These are phyloP conservation scores for Apocrypta bakeri DNA, from an alignment of 1,140 invertebrate genomes.

Conservation along the genomic window DNA sequence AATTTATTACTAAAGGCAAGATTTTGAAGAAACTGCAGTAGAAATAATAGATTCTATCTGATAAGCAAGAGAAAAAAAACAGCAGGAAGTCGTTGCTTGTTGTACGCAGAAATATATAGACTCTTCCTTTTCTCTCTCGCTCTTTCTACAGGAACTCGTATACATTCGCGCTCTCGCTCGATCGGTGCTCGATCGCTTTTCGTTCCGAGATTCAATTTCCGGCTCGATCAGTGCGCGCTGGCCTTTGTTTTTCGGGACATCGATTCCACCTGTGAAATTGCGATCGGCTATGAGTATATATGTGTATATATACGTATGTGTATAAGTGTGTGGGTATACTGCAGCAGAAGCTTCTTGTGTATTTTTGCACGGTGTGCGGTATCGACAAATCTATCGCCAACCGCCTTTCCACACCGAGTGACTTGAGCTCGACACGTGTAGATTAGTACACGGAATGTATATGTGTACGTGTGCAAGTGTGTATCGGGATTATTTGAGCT, in stretches of 20 bases:
- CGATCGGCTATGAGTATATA: not conserved
- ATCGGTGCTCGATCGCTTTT: slow-evolving; percentile 43
- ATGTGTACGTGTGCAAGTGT: too few relatives aligned
- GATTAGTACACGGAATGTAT: not conserved
- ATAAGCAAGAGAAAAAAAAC: not conserved
- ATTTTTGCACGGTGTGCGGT: not conserved
- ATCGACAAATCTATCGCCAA: not conserved
- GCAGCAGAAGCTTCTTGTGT: not conserved
- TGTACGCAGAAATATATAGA: not conserved
- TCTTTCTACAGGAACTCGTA: not conserved
- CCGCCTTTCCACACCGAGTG: not conserved
- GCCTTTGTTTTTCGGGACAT: slow-evolving; percentile 34
- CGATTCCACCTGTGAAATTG: slow-evolving; percentile 40
- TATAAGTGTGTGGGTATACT: not conserved
- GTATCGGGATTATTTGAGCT: not conserved
- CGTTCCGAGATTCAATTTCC: slow-evolving; percentile 46
- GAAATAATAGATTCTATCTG: slow-evolving; percentile 12
- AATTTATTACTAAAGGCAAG: too few relatives aligned
- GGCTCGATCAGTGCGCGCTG: not conserved
- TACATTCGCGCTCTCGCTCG: slow-evolving; percentile 30
- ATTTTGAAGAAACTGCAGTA: not conserved
- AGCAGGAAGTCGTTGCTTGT: not conserved
- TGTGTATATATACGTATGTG: not conserved
- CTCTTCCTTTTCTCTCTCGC: not conserved
- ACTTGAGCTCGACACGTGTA: not conserved